A percentile compares a stretch with the other conserved stretches of the same genome.
These are phyloP conservation scores for Horisme vitalbata DNA, from an alignment of 2,888 invertebrate species.

Conservation along the genomic window DNA sequence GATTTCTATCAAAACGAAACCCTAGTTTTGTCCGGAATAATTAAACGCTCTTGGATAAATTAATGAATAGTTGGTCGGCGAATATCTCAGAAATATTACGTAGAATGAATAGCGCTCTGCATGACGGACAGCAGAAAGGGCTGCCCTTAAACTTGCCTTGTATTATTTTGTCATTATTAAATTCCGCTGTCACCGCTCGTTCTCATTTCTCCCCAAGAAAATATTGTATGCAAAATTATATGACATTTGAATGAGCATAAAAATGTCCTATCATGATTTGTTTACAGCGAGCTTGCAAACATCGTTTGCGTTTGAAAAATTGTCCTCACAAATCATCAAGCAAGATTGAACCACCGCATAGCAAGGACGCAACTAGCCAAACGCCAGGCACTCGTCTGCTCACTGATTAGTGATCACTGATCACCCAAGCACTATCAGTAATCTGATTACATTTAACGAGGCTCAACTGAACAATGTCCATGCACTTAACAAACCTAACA, in stretches of 20 bases:
- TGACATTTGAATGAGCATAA: constrained; percentile 81
- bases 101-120: constrained; percentile 76
- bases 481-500: constrained; percentile 29
- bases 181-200: constrained; percentile 78
- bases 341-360: background rate
- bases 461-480: constrained; percentile 23
- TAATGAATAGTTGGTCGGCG: constrained; percentile 75
- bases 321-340: constrained; percentile 28
- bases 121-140: constrained; percentile 82
- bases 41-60: constrained; percentile 58
- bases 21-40: constrained; percentile 29
- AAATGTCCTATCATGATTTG: constrained; percentile 68
- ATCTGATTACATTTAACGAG: constrained; percentile 23
- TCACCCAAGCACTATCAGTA: constrained; percentile 13
- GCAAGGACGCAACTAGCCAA: constrained; percentile 11
- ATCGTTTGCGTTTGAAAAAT: constrained; percentile 46
- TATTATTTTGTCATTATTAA: constrained; percentile 84
- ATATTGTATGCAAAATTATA: constrained; percentile 83
- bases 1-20: constrained; percentile 20
- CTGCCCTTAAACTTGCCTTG: constrained; percentile 78
- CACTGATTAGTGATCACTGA: constrained; percentile 16
- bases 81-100: constrained; percentile 77
- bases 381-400: constrained; percentile 13
- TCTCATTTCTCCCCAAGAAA: constrained; percentile 77
- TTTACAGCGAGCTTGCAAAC: constrained; percentile 52